These are phyloP conservation scores for Sebastes iracundus DNA, from an alignment of 2,797 vertebrate genomes.

Conservation along the genomic window DNA sequence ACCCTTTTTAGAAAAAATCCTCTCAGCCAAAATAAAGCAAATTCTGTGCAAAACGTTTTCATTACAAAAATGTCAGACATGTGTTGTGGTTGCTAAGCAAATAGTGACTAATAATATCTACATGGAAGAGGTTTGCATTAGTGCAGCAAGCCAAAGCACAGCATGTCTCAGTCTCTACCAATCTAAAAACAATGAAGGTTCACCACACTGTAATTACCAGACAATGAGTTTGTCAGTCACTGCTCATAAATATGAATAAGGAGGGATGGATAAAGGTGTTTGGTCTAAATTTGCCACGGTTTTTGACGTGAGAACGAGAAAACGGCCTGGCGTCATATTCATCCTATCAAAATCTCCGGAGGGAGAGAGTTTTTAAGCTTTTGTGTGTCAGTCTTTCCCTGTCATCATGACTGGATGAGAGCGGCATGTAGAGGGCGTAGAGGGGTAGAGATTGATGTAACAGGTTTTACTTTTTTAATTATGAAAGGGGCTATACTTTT, in stretches of 20 bases:
- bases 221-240: constrained; percentile 85
- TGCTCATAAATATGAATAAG: constrained; percentile 83
- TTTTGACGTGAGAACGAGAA: constrained; percentile 79
- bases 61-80: constrained; percentile 79
- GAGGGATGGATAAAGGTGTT: constrained; percentile 80
- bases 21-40: constrained; percentile 67
- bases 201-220: constrained; percentile 84
- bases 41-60: constrained; percentile 65
- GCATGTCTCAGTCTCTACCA: constrained; percentile 83
- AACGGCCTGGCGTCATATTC: constrained; percentile 76
- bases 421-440: constrained; percentile 71
- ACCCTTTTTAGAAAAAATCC: constrained; percentile 12
- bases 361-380: constrained; percentile 78
- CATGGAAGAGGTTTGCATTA: constrained; percentile 80
- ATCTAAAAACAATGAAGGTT: constrained; percentile 84
- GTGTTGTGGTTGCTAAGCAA: constrained; percentile 86
- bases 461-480: constrained; percentile 64
- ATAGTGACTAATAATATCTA: constrained; percentile 85
- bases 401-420: constrained; percentile 77
- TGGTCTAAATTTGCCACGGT: constrained; percentile 78
- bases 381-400: constrained; percentile 81
- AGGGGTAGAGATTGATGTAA: constrained; percentile 76
- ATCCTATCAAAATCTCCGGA: constrained; percentile 77
- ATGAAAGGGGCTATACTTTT: constrained; percentile 45
- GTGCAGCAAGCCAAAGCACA: constrained; percentile 80